Conservation (phyloP, 2,113 vertebrate genomes). For the Phalacrocorax brasilianus region DNA sequence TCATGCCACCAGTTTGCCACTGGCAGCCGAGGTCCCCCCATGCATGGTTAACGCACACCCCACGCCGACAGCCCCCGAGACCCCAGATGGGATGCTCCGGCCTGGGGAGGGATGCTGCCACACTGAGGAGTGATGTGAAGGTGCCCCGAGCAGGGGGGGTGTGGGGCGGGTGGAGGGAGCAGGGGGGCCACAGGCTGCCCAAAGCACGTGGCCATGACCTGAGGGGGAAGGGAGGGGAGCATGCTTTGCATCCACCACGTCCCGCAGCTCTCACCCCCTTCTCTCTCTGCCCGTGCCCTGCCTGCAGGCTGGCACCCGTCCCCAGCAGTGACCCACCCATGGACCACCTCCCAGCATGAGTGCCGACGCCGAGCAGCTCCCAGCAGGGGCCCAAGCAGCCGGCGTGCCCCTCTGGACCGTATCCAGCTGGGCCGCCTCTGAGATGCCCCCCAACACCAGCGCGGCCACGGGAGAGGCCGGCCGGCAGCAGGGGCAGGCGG, state of each 20-base stretch:
- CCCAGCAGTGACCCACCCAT: not conserved
- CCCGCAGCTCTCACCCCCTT: not conserved
- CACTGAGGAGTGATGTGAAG: not conserved
- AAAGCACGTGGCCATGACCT: fast-evolving
- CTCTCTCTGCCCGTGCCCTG: not conserved
- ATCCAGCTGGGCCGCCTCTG: not conserved
- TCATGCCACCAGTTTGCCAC: not conserved
- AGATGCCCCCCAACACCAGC: slow-evolving; percentile 36
- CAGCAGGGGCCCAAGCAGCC: not conserved
- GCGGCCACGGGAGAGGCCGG: fast-evolving
- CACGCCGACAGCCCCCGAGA: fast-evolving
- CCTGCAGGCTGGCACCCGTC: not conserved
- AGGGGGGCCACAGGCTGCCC: fast-evolving
- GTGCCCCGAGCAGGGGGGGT: not conserved
- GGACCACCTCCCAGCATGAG: slow-evolving; percentile 59
- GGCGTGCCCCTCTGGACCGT: not conserved
- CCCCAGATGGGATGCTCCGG: not conserved
- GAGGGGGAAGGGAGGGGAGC: not conserved
- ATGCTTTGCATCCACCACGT: fast-evolving
- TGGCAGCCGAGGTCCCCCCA: not conserved
- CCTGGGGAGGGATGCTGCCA: not conserved
- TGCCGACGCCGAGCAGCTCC: not conserved
- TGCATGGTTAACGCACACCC: fast-evolving
- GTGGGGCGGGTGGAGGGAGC: not conserved
- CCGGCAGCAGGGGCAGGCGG: not conserved